Base-by-base conservation (phyloP, 2,888 invertebrate genomes). In the Atethmia centrago region DNA sequence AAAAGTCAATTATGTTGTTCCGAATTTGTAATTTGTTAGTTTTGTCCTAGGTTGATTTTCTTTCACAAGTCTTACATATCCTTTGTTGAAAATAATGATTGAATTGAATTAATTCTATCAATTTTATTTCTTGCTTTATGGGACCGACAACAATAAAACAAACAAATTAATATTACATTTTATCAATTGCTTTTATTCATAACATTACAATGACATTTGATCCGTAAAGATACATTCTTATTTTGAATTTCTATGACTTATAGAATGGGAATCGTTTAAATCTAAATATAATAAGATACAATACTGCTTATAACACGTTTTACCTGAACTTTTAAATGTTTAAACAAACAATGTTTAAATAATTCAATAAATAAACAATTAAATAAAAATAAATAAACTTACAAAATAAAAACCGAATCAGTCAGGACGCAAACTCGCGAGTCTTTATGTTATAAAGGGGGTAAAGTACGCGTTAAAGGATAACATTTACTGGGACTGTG, bases 401-500 rank as follows among this genome's bases (percentile, higher is more conserved):
- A 58, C 9, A 71, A n/a, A 78, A 65, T 73, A 71, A 73, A 69
- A 69, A 40, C 53, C 67, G 67, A 82, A 84, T 80, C 71, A 83
- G 82, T 79, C 81, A 77, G 77, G 21, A 85, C 74, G 71, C 77
- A 76, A 79, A 85, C 78, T 84, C 51, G 74, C 63, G 80, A 86
- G 74, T 85, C 82, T 84, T 68, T 81, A 77, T 73, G 65, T 79
- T 80, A 77, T 67, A 75, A 75, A 79, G 59, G 47, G 47, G 3
- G 4, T 69, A 62, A 71, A 45, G 59, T 75, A 76, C 71, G 67
- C 51, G 25, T 79, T 79, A 49, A 74, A 59, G 51, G 69, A 55
- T 80, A 80, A 63, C 8, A 78, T 97, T 3, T 97, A 98, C 93
- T 71, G 73, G 98, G 98, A 93, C 98, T 90, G 86, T 90, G 88